phyloP scores from a whole-genome alignment of 1,140 invertebrate genomes.

The Trialeurodes vaporariorum region DNA sequence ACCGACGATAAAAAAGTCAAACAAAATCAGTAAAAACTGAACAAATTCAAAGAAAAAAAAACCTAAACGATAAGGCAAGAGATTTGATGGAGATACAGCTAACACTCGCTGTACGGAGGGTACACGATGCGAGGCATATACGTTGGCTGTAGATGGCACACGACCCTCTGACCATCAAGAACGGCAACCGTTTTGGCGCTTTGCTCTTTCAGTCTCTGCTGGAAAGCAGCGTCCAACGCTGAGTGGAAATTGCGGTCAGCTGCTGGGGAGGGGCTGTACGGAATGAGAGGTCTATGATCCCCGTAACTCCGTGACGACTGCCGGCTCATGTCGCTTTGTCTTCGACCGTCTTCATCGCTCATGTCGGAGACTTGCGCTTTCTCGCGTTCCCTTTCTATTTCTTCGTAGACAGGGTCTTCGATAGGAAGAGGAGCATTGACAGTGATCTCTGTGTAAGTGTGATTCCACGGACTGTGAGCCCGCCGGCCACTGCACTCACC shows the following conservation, averaged over 20 bases:
- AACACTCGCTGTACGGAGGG: not conserved
- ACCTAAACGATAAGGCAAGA: not conserved
- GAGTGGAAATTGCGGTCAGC: conserved; percentile 34
- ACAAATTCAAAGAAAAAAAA: too few species aligned
- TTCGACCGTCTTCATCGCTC: conserved; percentile 61
- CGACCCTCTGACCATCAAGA: conserved; percentile 67
- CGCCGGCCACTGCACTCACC: conserved; percentile 16
- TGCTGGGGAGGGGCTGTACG: conserved; percentile 47
- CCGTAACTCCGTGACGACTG: conserved; percentile 67
- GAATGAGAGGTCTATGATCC: conserved; percentile 62
- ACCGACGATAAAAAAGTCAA: too few species aligned
- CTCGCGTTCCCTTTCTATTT: conserved; percentile 48
- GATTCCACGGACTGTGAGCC: conserved; percentile 37
- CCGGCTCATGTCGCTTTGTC: conserved; percentile 62
- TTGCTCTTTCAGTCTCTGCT: conserved; percentile 46
- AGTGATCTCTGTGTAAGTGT: conserved; percentile 48
- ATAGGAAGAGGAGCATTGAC: conserved; percentile 38
- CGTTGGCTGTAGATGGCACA: conserved; percentile 58
- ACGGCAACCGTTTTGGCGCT: conserved; percentile 52
- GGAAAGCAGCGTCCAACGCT: conserved; percentile 30
- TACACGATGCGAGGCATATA: not conserved
- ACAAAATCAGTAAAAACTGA: too few species aligned
- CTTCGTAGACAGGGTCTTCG: conserved; percentile 69
- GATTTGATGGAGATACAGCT: too few species aligned
- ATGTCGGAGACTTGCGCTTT: conserved; percentile 57